These are phyloP conservation scores for Leucophenga montana DNA, from an alignment of 2,888 invertebrate genomes.

Conservation along the genomic window DNA sequence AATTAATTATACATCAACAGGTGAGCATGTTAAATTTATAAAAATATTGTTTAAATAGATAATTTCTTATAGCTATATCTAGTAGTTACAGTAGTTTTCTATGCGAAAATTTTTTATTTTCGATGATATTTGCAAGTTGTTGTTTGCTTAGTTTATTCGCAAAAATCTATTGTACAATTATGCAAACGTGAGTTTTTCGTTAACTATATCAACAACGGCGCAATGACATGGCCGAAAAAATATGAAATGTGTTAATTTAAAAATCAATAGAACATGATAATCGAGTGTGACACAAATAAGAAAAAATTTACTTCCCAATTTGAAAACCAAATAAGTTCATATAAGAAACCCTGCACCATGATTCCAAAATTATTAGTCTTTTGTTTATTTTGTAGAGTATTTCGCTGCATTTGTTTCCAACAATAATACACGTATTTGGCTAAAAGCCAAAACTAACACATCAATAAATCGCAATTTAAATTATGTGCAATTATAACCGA, in stretches of 20 bases:
- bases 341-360: too few species aligned
- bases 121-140: conserved; percentile 4
- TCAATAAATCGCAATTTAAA: not conserved
- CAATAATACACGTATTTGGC: conserved; percentile 9
- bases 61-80: not conserved
- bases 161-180: not conserved
- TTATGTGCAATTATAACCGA: too few species aligned
- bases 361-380: too few species aligned
- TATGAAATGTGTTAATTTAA: conserved; percentile 6
- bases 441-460: not conserved
- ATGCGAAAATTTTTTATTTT: not conserved
- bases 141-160: conserved; percentile 13
- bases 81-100: not conserved
- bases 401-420: not conserved
- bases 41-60: too few species aligned
- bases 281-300: too few species aligned
- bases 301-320: not conserved
- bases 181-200: not conserved
- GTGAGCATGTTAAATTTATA: not conserved
- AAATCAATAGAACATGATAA: too few species aligned
- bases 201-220: not conserved
- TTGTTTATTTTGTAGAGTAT: too few species aligned
- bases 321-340: too few species aligned
- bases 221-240: conserved; percentile 10
- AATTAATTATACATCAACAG: conserved; percentile 9